A percentile compares a stretch with the other conserved stretches of the same genome.
phyloP scores from a whole-genome alignment of 2,113 vertebrate genomes.

The Chaetops frenatus region DNA sequence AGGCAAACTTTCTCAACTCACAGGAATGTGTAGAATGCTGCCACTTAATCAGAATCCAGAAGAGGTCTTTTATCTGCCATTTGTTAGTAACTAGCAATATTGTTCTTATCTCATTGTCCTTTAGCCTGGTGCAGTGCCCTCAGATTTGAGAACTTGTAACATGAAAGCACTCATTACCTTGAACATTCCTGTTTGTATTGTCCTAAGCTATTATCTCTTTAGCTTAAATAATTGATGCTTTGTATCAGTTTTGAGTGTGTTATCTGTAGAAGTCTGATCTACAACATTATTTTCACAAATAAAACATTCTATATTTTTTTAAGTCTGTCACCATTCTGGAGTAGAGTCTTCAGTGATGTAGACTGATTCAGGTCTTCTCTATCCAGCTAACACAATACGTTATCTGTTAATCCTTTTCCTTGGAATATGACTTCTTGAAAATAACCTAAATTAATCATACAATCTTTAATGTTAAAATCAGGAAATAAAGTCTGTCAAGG shows the following conservation, averaged over 20 bases:
- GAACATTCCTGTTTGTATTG: slow-evolving; percentile 46
- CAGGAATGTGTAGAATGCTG: slow-evolving; percentile 93
- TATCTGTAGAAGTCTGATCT: not conserved
- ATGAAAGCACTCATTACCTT: slow-evolving; percentile 65
- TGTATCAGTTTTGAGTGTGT: slow-evolving; percentile 14
- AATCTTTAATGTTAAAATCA: not conserved
- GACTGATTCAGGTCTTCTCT: not conserved
- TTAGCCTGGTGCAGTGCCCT: slow-evolving; percentile 62
- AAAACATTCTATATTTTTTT: not conserved
- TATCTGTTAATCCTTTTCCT: not conserved
- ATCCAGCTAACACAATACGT: not conserved
- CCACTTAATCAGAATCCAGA: slow-evolving; percentile 87
- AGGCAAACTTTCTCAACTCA: slow-evolving; percentile 78
- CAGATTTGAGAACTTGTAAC: slow-evolving; percentile 56
- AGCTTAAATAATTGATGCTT: slow-evolving; percentile 2
- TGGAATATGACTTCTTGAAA: not conserved
- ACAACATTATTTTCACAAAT: not conserved
- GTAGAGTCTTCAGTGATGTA: not conserved
- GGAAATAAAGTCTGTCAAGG: not conserved
- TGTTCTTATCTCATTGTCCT: slow-evolving; percentile 72
- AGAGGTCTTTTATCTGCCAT: slow-evolving; percentile 79
- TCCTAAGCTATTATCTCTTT: slow-evolving; percentile 20
- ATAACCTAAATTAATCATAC: not conserved
- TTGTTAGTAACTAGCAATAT: slow-evolving; percentile 75
- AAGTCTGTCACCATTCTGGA: not conserved